These are phyloP conservation scores for Chromobotia macracanthus DNA, from an alignment of 2,797 vertebrate genomes.

Conservation along the genomic window DNA sequence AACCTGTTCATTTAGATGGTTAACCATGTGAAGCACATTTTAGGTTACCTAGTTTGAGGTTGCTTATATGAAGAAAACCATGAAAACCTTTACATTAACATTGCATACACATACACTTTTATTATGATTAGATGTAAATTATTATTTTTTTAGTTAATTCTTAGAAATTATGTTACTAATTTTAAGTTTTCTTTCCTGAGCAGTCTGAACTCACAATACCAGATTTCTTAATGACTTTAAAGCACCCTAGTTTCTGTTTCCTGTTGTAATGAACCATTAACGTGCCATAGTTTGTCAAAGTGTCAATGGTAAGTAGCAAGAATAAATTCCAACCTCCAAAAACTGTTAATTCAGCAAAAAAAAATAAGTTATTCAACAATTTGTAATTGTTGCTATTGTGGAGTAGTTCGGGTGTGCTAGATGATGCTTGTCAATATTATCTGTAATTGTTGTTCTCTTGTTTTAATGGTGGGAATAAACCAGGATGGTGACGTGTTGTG, in stretches of 20 bases:
- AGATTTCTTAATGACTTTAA: constrained; percentile 10
- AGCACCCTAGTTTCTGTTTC: constrained; percentile 56
- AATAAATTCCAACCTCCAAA: too few relatives aligned
- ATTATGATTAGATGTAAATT: too few relatives aligned
- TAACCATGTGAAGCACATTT: background rate
- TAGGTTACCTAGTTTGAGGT: background rate
- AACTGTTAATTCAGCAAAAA: too few relatives aligned
- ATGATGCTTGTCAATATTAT: constrained; percentile 64
- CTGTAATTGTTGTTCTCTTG: constrained; percentile 75
- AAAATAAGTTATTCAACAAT: too few relatives aligned
- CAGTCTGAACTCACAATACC: too few relatives aligned
- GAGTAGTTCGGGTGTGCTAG: constrained; percentile 25
- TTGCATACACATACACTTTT: background rate
- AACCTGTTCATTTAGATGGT: background rate
- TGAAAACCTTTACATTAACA: background rate
- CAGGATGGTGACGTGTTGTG: constrained; percentile 79
- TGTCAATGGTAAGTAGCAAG: too few relatives aligned
- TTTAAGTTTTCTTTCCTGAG: too few relatives aligned
- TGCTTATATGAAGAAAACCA: background rate
- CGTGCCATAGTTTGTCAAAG: constrained; percentile 67
- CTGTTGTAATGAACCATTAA: constrained; percentile 61
- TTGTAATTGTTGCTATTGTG: constrained; percentile 23
- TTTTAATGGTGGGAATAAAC: constrained; percentile 74
- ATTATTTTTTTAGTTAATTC: too few relatives aligned
- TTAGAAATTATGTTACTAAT: too few relatives aligned